Conservation (phyloP, 2,797 vertebrate genomes). For the Brachymystax lenok region DNA sequence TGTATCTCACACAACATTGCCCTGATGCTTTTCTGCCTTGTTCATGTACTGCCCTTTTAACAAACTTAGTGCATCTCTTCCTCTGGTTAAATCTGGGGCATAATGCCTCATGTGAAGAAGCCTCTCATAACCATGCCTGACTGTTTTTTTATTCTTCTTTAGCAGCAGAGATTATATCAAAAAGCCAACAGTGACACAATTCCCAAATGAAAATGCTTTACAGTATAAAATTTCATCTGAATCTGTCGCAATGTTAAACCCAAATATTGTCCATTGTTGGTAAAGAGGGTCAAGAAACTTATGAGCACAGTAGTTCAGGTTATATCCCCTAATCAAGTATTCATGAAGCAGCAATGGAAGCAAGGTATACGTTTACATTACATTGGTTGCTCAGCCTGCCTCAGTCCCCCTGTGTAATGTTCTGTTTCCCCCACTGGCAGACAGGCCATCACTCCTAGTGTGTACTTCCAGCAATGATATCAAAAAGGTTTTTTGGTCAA, state of each 20-base stretch:
- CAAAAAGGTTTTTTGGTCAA: conserved; percentile 82
- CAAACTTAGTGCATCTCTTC: conserved; percentile 55
- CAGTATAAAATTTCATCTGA: conserved; percentile 63
- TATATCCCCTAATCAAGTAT: conserved; percentile 77
- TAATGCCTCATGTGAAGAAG: conserved; percentile 32
- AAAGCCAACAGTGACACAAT: conserved; percentile 57
- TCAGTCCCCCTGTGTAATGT: conserved; percentile 51
- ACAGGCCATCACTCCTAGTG: conserved; percentile 69
- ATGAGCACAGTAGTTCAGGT: conserved; percentile 60
- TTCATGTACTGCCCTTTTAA: background rate
- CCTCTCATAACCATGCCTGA: conserved; percentile 68
- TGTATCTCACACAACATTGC: conserved; percentile 20
- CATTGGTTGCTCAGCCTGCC: conserved; percentile 59
- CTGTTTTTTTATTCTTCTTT: conserved; percentile 44
- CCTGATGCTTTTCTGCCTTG: conserved; percentile 18
- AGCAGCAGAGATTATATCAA: conserved; percentile 63
- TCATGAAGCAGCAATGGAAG: conserved; percentile 68
- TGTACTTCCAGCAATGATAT: conserved; percentile 79
- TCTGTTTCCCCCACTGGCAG: conserved; percentile 57
- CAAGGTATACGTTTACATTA: conserved; percentile 73
- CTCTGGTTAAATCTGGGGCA: conserved; percentile 50
- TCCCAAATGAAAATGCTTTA: conserved; percentile 56
- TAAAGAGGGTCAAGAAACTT: conserved; percentile 71
- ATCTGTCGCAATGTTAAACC: conserved; percentile 56
- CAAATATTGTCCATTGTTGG: conserved; percentile 68